Evolutionary conservation across 2,888 invertebrate genomes (phyloP), one percentile per base, ranked within the genome.

Genomic region (Balanococcus diminutus): DNA sequence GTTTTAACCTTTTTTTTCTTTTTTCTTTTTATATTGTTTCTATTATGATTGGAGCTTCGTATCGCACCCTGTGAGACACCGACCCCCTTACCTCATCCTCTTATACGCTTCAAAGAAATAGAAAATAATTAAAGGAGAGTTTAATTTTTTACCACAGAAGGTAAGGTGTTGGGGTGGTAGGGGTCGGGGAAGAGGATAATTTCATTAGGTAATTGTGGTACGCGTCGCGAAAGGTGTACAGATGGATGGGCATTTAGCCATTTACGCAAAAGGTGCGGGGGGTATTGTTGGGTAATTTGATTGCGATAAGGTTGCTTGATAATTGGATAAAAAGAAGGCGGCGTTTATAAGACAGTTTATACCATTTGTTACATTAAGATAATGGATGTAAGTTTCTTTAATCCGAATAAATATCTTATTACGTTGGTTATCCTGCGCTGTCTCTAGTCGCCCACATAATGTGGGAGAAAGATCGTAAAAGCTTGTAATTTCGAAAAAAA

Each of bases 341-440:
- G 82, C 82, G 82, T 82, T 82, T 56, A 56, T 46, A 82, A 82
- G 56, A 82, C 82, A 82, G 82, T 82, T 82, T 82, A 32, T 46
- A 32, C 82, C 82, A 51, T 56, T 82, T 82, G 82, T 82, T 82
- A 82, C 82, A 82, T 82, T 82, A 82, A 82, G 82, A 82, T 82
- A 82, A 82, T 82, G 82, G 82, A 82, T 82, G 56, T 56, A 82
- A 46, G 82, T 82, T 82, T 82, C 82, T 82, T 82, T 56, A 56
- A 82, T 82, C 51, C 82, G n/a, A 82, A 82, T 82, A 82, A 82
- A 82, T 82, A 82, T 82, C 56, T 82, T 82, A 82, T 82, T 82
- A 82, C 82, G 46, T 32, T 25, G 75, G 75, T 75, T 75, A 75
- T 75, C 75, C 75, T n/a, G 32, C 75, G 75, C 19, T 36, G 75